Evolutionary conservation across 2,113 vertebrate species (phyloP), one percentile per base, ranked within the genome.

Genomic region (Antennarius striatus): DNA sequence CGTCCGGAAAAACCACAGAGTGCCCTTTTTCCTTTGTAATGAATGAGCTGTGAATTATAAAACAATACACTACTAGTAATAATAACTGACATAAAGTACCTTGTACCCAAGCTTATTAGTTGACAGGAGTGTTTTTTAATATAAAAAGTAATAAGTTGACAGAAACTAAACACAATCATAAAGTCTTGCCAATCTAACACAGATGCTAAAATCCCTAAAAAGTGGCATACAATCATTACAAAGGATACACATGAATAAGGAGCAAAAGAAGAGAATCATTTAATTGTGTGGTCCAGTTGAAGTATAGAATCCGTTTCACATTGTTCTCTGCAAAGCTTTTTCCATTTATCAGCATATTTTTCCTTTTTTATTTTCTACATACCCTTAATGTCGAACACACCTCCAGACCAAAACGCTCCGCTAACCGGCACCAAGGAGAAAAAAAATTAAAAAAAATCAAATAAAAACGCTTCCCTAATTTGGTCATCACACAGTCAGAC

Each of bases 111-210:
- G 94, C 92, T 94, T 92, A 90, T 86, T 93, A 93, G 92, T 93
- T 91, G 93, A 95, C 89, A 93, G 94, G 94, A 96, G 95, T 95
- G 94, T 94, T 94, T 92, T 93, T 91, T 85, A 91, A 90, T 92
- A 91, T 91, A 91, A 91, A 92, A 91, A 92, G 93, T 89, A 92
- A 94, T 93, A 94, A 73, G 91, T 86, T 92, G 92, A 95, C 89
- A 91, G 91, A 92, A 93, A 86, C 85, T 73, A 89, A 93, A 89
- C 81, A 91, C 85, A 93, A 93, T 88, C 78, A 92, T 92, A 90
- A 89, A 86, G 84, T 89, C 73, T 93, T 89, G 89, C 87, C 92
- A 92, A 89, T 88, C 80, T 88, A 90, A 80, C 73, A 77, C 90
- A 91, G 63, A 84, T 13, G 54, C 62, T 62, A 65, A 89, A 89